Evolutionary conservation across 2,797 vertebrate genomes (phyloP), one percentile per base, ranked within the genome.

Genomic region (Pelodytes ibericus): DNA sequence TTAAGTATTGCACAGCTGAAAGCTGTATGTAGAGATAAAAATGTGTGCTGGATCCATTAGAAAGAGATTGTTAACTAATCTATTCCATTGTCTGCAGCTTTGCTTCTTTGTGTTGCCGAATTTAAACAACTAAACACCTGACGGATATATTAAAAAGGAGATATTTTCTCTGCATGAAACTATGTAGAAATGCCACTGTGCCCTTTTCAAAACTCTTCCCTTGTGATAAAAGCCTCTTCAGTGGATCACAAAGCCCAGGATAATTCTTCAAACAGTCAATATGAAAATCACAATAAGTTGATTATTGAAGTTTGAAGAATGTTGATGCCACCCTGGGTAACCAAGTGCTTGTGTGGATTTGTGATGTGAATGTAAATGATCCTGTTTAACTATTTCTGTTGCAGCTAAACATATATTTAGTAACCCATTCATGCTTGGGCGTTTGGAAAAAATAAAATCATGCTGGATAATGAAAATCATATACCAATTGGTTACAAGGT

Each of bases 111-210:
- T 56, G 29, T 70, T 44, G 41, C 9, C 41, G 66, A 76, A 60
- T 70, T 70, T 76, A 76, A 76, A 76, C 65, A 70, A 70, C 70
- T 70, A 76, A 76, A 63, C 66, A 63, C 66, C 74, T 76, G 66
- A 70, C 25, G 33, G 74, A 76, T 47, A 70, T 71, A 70, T 76
- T 76, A 70, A 63, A n/a, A 76, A 57, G 59, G 47, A 70, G 47
- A 69, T 39, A 76, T 76, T 76, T 76, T 76, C 66, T 76, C 66
- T 27, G 66, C 31, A 39, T 76, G 66, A 70, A 41, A 20, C 65
- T 75, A 26, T 39, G 57, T 8, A 57, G 64, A 58, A 73, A 74
- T 47, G 64, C 74, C 74, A 76, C 74, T 20, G 74, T 70, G 74
- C 66, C 66, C 74, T 76, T 76, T 76, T 62, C 24, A 76, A 69